Percentiles rank a stretch among this genome's conserved stretches.
phyloP scores from a whole-genome alignment of 2,113 vertebrate species.

The Heteronetta atricapilla region DNA sequence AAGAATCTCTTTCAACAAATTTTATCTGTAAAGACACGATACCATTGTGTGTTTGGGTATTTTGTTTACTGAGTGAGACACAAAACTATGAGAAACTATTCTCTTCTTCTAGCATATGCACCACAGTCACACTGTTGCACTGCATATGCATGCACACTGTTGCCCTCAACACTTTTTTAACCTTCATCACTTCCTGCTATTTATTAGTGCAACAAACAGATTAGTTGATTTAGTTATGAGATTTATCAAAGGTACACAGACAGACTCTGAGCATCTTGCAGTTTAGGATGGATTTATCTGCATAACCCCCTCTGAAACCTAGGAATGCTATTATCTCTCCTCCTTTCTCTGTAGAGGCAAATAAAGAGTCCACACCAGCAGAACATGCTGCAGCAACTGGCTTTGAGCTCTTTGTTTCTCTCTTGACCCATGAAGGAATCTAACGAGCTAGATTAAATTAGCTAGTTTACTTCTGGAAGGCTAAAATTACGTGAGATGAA shows the following conservation, averaged over 20 bases:
- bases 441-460: neutral
- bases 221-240: neutral
- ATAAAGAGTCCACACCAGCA: neutral
- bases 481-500: neutral
- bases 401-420: neutral
- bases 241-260: neutral
- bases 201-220: neutral
- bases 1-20: neutral
- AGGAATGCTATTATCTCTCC: neutral
- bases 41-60: neutral
- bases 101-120: neutral
- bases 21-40: neutral
- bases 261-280: neutral
- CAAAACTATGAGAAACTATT: neutral
- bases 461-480: neutral
- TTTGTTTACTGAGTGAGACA: neutral
- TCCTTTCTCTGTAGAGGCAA: neutral
- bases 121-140: neutral
- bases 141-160: neutral
- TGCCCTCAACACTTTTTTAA: neutral
- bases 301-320: neutral
- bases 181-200: neutral
- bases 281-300: neutral
- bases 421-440: neutral
- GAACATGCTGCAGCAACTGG: neutral